Conservation (phyloP, 2,797 vertebrate species). For the Pygocentrus nattereri region DNA sequence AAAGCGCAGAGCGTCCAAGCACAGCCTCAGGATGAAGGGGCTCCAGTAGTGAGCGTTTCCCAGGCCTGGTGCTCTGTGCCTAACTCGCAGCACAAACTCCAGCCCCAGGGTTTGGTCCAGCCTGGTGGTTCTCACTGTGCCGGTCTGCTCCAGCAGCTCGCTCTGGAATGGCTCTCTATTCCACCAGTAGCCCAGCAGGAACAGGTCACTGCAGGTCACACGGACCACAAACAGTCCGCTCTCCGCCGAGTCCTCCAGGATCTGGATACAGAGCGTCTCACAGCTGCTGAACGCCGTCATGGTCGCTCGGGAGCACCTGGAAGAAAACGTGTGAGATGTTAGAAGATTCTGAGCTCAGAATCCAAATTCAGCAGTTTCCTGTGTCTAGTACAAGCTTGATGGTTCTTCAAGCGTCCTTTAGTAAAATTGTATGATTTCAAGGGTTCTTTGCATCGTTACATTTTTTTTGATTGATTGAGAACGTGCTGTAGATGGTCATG, state of each 20-base stretch:
- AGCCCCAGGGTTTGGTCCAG: slow-evolving; percentile 39
- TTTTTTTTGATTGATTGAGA: no score
- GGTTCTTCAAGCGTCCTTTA: no score
- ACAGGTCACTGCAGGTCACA: slow-evolving; percentile 65
- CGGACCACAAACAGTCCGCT: slow-evolving; percentile 69
- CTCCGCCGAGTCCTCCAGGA: slow-evolving; percentile 70
- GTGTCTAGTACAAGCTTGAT: no score
- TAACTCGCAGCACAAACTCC: slow-evolving; percentile 69
- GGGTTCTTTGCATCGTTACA: no score
- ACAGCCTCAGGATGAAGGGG: slow-evolving; percentile 72
- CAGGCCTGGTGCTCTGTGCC: slow-evolving; percentile 59
- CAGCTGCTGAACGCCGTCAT: slow-evolving; percentile 64
- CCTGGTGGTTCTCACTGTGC: neutral
- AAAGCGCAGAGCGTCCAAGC: slow-evolving; percentile 70
- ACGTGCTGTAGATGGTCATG: no score
- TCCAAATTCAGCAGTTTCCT: no score
- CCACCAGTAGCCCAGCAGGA: slow-evolving; percentile 71
- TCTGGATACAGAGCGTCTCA: slow-evolving; percentile 68
- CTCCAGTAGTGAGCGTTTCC: slow-evolving; percentile 76
- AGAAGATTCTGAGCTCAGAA: slow-evolving; percentile 21
- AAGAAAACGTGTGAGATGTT: slow-evolving; percentile 32
- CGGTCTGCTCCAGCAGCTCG: slow-evolving; percentile 72
- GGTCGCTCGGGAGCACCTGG: slow-evolving; percentile 52
- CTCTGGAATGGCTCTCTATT: slow-evolving; percentile 70
- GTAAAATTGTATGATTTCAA: no score